Conservation (phyloP, 2,888 invertebrate species). For the Lepetodrilus schrolli region DNA sequence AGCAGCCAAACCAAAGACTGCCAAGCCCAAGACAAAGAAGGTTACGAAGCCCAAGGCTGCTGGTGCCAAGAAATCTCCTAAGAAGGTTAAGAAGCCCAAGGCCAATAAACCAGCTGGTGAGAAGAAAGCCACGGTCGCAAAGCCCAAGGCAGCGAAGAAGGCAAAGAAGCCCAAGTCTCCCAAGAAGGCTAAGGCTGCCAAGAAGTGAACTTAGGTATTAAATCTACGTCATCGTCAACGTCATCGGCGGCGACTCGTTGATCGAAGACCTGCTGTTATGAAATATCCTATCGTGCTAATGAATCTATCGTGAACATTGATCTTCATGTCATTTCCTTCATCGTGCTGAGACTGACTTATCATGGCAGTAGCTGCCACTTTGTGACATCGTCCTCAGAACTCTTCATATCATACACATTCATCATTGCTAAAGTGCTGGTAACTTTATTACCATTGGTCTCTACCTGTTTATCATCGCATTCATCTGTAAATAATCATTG, state of each 20-base stretch:
- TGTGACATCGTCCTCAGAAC: too few relatives aligned
- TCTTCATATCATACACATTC: not conserved
- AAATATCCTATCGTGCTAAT: too few relatives aligned
- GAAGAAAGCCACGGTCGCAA: constrained; percentile 16
- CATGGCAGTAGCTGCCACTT: too few relatives aligned
- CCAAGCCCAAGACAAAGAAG: constrained; percentile 42
- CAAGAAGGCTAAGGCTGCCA: constrained; percentile 45
- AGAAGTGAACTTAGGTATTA: constrained; percentile 30
- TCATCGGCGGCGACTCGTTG: too few relatives aligned
- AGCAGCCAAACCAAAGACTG: constrained; percentile 36
- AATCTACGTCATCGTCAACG: not conserved
- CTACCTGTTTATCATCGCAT: constrained; percentile 6
- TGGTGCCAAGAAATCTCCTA: constrained; percentile 36
- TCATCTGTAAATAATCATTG: constrained; percentile 23
- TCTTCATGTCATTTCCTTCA: not conserved
- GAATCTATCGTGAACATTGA: too few relatives aligned
- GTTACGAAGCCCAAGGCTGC: constrained; percentile 31
- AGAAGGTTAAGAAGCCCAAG: constrained; percentile 43
- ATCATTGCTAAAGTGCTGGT: not conserved
- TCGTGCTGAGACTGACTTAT: too few relatives aligned
- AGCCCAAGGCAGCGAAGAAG: constrained; percentile 43
- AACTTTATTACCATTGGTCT: not conserved
- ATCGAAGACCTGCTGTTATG: too few relatives aligned
- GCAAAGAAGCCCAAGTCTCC: constrained; percentile 39
- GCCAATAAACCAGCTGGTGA: constrained; percentile 17